These are phyloP conservation scores for Dolichomitus sp. DNA, from an alignment of 2,888 invertebrate species.

Conservation along the genomic window DNA sequence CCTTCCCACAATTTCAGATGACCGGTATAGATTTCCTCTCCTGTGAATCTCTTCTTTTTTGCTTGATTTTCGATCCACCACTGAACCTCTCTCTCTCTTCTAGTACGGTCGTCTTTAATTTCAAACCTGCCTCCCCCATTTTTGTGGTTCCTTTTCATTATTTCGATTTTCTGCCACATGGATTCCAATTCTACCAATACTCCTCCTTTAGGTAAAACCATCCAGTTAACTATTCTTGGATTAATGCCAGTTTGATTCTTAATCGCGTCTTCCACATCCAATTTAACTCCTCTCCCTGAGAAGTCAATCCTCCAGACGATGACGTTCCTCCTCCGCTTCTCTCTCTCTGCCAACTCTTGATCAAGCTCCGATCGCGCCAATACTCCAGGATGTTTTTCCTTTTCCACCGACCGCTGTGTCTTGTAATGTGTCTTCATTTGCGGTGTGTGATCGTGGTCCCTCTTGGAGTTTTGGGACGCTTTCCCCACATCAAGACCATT, in stretches of 20 bases:
- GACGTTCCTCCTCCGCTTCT: not conserved
- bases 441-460: not conserved
- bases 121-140: too few relatives aligned
- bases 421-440: too few relatives aligned
- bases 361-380: not conserved
- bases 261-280: not conserved
- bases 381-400: not conserved
- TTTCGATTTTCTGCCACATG: conserved; percentile 5
- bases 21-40: too few relatives aligned
- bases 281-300: not conserved
- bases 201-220: not conserved
- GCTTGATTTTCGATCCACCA: too few relatives aligned
- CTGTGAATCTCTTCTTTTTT: too few relatives aligned
- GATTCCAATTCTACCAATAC: conserved; percentile 6
- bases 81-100: too few relatives aligned
- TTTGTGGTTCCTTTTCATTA: not conserved
- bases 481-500: not conserved
- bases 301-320: not conserved
- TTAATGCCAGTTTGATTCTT: not conserved
- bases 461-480: not conserved
- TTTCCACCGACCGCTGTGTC: not conserved
- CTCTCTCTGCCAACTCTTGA: not conserved
- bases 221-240: not conserved
- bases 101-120: too few relatives aligned
- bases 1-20: conserved; percentile 15